A percentile compares a stretch with the other conserved stretches of the same genome.
Conservation (phyloP, 2,113 vertebrate genomes). For the Dasypus novemcinctus region DNA sequence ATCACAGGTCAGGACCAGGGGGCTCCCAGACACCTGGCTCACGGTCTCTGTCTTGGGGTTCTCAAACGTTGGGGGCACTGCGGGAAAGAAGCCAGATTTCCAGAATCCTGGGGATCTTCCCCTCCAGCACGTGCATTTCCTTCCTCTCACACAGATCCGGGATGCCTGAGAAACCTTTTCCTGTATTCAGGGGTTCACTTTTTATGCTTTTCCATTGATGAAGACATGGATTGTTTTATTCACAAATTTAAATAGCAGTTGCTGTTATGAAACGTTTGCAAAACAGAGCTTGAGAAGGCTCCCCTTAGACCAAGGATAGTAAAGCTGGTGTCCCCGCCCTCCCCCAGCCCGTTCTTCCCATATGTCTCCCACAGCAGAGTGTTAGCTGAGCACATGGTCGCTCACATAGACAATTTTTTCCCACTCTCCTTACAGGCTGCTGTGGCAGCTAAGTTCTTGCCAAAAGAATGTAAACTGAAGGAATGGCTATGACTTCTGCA, state of each 20-base stretch:
- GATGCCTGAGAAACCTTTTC: not conserved
- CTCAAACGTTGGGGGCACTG: conserved; percentile 84
- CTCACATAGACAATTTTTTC: not conserved
- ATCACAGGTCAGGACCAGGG: conserved; percentile 87
- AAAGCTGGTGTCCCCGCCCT: not conserved
- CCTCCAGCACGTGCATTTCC: not conserved
- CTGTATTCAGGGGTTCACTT: no score
- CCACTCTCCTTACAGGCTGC: not conserved
- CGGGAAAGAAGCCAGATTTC: not conserved
- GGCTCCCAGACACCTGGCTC: conserved; percentile 84
- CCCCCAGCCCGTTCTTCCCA: not conserved
- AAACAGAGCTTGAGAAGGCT: not conserved
- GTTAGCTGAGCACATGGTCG: not conserved
- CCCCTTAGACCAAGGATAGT: not conserved
- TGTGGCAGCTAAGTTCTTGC: not conserved
- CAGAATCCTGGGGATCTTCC: not conserved
- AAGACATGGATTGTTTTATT: not conserved
- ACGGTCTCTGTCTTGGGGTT: conserved; percentile 83
- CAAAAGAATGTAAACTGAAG: not conserved
- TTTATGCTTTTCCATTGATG: not conserved
- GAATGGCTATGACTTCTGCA: not conserved
- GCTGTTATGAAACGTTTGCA: not conserved
- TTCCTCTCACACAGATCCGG: not conserved
- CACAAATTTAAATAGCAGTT: not conserved
- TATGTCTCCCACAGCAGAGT: not conserved